These are phyloP conservation scores for Chiridota heheva DNA, from an alignment of 35 echinoderm and acorn worm species.

Conservation along the genomic window DNA sequence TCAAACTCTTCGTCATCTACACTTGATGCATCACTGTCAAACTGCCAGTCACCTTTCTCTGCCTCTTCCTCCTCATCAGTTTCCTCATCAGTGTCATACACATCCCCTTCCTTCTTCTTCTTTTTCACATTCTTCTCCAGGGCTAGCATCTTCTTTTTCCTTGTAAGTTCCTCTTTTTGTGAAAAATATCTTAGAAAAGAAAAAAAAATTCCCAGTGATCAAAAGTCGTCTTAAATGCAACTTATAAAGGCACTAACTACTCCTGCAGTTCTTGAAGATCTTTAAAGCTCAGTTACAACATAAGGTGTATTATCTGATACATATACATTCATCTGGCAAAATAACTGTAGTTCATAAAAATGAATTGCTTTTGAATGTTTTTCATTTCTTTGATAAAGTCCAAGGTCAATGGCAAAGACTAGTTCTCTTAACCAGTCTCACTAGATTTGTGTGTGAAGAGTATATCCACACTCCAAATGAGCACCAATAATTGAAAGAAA, in stretches of 20 bases:
- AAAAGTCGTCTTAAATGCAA: no score
- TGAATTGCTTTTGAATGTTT: no score
- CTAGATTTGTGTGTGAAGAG: no score
- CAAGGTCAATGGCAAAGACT: no score
- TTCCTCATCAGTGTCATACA: conserved; percentile 27
- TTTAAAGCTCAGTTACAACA: no score
- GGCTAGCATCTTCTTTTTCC: conserved; percentile 39
- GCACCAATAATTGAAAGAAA: no score
- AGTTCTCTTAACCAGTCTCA: no score
- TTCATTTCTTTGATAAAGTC: no score
- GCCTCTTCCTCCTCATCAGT: conserved; percentile 8
- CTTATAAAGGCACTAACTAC: no score
- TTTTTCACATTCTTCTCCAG: conserved; percentile 4
- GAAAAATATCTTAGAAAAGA: conserved; percentile 61
- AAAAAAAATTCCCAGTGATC: conserved; percentile 3
- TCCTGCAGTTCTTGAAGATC: no score
- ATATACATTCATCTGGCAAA: background rate
- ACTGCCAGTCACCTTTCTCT: conserved; percentile 36
- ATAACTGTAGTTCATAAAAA: no score
- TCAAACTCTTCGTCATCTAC: conserved; percentile 97
- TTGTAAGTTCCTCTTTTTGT: conserved; percentile 43
- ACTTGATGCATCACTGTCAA: conserved; percentile 91
- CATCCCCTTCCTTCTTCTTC: background rate
- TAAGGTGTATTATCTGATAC: background rate
- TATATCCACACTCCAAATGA: no score